A percentile compares a stretch with the other conserved stretches of the same genome.
These are phyloP conservation scores for Grallaria varia DNA, from an alignment of 2,113 vertebrate species.

Conservation along the genomic window DNA sequence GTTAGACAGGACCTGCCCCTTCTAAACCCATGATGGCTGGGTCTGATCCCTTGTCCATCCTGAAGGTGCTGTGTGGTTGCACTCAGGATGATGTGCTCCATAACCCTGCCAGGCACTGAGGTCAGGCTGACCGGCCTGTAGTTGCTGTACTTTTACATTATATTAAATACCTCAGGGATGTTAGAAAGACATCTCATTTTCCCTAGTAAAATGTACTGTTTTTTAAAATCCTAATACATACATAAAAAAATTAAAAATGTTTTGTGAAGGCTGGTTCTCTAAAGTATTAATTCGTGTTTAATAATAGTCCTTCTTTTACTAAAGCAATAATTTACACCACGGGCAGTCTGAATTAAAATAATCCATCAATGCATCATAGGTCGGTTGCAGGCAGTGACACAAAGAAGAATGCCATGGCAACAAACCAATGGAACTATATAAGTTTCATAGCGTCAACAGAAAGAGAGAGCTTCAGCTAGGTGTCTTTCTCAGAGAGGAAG, in stretches of 20 bases:
- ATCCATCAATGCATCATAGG: slow-evolving; percentile 33
- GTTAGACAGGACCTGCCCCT: too few relatives aligned
- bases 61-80: too few relatives aligned
- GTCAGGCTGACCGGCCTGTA: too few relatives aligned
- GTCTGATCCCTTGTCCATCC: too few relatives aligned
- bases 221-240: background rate
- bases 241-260: background rate
- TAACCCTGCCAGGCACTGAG: too few relatives aligned
- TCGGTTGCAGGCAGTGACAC: slow-evolving; percentile 10
- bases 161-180: background rate
- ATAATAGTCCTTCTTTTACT: slow-evolving; percentile 4
- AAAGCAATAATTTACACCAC: slow-evolving; percentile 34
- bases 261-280: background rate
- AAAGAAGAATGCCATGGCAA: slow-evolving; percentile 22
- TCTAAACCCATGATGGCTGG: too few relatives aligned
- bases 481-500: slow-evolving; percentile 4
- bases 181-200: background rate
- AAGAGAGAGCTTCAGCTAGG: background rate
- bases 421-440: background rate
- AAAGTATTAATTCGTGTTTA: slow-evolving; percentile 22
- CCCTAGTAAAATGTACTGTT: background rate
- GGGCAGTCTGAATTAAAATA: slow-evolving; percentile 58
- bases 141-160: background rate
- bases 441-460: background rate
- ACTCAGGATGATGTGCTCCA: too few relatives aligned